Evolutionary conservation across 2,888 invertebrate species (phyloP), one percentile per base, ranked within the genome.

Genomic region (Drosophila percnosoma): DNA sequence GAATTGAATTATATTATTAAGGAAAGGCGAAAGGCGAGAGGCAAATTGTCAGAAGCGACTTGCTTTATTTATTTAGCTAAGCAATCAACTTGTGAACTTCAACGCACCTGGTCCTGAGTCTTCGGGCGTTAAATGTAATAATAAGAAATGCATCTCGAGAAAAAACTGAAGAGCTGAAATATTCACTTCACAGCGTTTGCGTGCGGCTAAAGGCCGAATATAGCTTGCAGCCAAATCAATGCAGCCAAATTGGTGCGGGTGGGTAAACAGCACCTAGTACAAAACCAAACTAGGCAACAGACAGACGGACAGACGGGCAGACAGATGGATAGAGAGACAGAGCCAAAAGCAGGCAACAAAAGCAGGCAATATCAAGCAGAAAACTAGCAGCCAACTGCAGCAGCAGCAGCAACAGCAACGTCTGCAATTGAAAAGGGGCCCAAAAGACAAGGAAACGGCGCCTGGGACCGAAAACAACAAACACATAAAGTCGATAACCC

Each of bases 401-500:
- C 24, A 36, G 45, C 49, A 4, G 13, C 42, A 61, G 64, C 49
- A 49, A 51, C 64, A 38, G 59, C 71, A 61, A 59, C 60, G 70
- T 77, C 85, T 89, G 89, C 89, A 89, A 80, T 87, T 87, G 85
- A 85, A 85, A 77, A 70, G 73, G 63, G 66, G 76, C 63, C 73
- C 73, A 81, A 86, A 84, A 83, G 77, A 81, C 82, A 80, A 75
- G 78, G 70, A 70, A 67, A 60, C 75, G 62, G 73, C 77, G 73
- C 74, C 71, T 63, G 83, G 62, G 63, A 53, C 68, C 65, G 73
- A 88, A 68, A 89, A 89, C 85, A 85, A 85, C 90, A 85, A 85
- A 89, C 90, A 87, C 85, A 87, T 89, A 85, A 85, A 85, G 90
- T 85, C 85, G 85, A 85, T 85, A 85, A 82, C 85, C 85, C 85